Evolutionary conservation across 2,888 invertebrate genomes (phyloP), one percentile per base, ranked within the genome.

Genomic region (Synanthedon tipuliformis): DNA sequence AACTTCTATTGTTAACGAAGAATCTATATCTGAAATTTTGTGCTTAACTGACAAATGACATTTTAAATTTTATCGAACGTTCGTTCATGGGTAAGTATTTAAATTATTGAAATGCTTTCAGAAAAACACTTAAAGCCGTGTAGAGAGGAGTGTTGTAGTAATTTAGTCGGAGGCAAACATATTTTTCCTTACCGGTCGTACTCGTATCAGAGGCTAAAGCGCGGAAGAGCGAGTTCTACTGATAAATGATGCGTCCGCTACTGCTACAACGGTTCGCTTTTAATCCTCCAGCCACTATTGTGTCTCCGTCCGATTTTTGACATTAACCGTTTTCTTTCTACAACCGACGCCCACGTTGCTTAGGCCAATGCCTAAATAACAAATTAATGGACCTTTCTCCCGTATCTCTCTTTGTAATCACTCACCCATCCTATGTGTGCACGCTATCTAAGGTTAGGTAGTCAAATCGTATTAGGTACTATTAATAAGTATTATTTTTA

Each of bases 201-300:
- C 62, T 66, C 57, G 64, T 61, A 61, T 62, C 61, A 59, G 64
- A 65, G 65, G 65, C 64, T 65, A 68, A 70, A 71, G 68, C 73
- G 61, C 65, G 64, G 66, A 69, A 73, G 65, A 66, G 59, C 57
- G 68, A 65, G 68, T 71, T 69, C 76, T 76, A 66, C 82, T 87
- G 84, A 87, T 85, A 86, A 87, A 87, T 87, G 84, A 85, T 78
- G 73, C 69, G 76, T 69, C 71, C 62, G 80, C 79, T 78, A 77
- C 84, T 71, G 78, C 73, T 79, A 87, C 87, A 87, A 63, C 75
- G 76, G 75, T 84, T 87, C 75, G 84, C 86, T 87, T 87, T 87
- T 86, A 87, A 85, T 81, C 78, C 81, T 77, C 74, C 60, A 66
- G 61, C 71, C 66, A 75, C 78, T 73, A 84, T 86, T 86, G 84